Conservation (phyloP, 2,888 invertebrate genomes). For the Campoplex nolae region DNA sequence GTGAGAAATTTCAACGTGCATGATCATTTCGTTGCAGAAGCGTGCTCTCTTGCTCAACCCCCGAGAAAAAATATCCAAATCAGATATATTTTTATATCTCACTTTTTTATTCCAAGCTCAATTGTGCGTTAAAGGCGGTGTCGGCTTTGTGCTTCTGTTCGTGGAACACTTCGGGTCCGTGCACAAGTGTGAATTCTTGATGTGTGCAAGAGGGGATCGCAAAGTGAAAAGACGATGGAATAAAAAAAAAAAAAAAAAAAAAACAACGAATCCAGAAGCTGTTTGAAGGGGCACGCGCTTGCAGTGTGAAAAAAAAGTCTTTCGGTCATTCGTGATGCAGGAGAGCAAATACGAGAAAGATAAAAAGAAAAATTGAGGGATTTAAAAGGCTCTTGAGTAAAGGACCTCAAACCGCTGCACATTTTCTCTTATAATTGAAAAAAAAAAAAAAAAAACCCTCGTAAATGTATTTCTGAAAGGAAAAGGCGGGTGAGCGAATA, state of each 20-base stretch:
- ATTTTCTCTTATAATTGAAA: slow-evolving; percentile 26
- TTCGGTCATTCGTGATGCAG: slow-evolving; percentile 44
- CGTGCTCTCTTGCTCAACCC: background rate
- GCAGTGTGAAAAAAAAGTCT: slow-evolving; percentile 39
- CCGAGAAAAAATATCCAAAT: slow-evolving; percentile 57
- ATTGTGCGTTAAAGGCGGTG: slow-evolving; percentile 66
- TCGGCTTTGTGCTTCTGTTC: slow-evolving; percentile 59
- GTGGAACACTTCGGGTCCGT: slow-evolving; percentile 36
- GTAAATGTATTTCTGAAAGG: slow-evolving; percentile 22
- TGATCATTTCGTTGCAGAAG: slow-evolving; percentile 36
- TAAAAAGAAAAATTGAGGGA: slow-evolving; percentile 57
- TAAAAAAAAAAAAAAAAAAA: background rate
- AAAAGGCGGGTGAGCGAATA: background rate
- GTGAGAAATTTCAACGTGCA: slow-evolving; percentile 64
- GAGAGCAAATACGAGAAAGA: slow-evolving; percentile 8
- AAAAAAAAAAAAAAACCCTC: background rate
- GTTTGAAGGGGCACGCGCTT: slow-evolving; percentile 61
- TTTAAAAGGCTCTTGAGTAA: slow-evolving; percentile 67
- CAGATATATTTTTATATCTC: slow-evolving; percentile 21
- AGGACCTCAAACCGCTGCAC: slow-evolving; percentile 58
- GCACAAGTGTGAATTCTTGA: slow-evolving; percentile 30
- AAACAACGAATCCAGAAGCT: slow-evolving; percentile 62
- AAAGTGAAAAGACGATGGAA: slow-evolving; percentile 48
- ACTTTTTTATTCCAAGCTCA: slow-evolving; percentile 37
- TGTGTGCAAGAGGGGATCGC: slow-evolving; percentile 38